Conservation (phyloP, 2,113 vertebrate species). For the Stegostoma tigrinum region DNA sequence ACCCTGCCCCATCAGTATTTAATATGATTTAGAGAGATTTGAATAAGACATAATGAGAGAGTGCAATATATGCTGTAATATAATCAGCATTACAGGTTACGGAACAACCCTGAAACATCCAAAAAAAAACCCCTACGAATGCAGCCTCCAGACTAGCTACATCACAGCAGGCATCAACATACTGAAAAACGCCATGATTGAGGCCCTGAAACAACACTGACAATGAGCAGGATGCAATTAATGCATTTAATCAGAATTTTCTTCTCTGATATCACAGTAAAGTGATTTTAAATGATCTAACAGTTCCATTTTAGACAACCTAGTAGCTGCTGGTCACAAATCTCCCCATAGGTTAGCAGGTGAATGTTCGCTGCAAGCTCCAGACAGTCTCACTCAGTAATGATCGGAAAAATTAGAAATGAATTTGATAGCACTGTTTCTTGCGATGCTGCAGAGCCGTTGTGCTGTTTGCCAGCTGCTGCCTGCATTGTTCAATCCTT, state of each 20-base stretch:
- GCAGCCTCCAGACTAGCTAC: neutral
- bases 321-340: neutral
- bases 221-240: neutral
- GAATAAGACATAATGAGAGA: neutral
- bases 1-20: neutral
- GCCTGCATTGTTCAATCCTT: no score
- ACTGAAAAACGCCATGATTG: neutral
- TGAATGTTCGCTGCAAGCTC: neutral
- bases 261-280: neutral
- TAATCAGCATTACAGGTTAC: neutral
- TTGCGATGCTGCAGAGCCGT: no score
- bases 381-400: neutral
- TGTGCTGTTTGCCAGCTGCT: no score
- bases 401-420: neutral
- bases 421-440: neutral
- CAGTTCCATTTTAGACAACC: neutral
- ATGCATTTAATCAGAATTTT: neutral
- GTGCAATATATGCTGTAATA: constrained; percentile 24
- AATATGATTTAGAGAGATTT: constrained; percentile 41
- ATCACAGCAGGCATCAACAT: neutral
- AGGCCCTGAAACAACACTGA: neutral
- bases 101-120: neutral
- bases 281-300: neutral
- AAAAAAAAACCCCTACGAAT: neutral
- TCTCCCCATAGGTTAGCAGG: neutral